Percentiles rank a stretch among this genome's conserved stretches.
These are phyloP conservation scores for Oncopodura yosiiana DNA, from an alignment of 1,140 invertebrate genomes.

Conservation along the genomic window DNA sequence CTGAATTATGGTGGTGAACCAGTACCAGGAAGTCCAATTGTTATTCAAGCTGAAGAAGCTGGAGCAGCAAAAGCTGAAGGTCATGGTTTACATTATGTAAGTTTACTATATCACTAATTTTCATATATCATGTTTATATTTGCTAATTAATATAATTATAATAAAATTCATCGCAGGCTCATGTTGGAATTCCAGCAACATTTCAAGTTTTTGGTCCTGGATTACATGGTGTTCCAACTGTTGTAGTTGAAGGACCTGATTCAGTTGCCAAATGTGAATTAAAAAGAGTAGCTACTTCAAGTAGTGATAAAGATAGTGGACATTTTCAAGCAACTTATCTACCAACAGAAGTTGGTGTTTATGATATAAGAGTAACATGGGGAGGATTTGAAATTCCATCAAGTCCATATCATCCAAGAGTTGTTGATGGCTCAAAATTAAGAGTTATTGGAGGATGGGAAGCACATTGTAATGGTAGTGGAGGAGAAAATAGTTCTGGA, in stretches of 20 bases:
- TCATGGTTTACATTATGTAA: conserved; percentile 38
- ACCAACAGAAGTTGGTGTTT: conserved; percentile 60
- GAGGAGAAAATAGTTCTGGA: conserved; percentile 50
- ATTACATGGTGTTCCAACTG: conserved; percentile 48
- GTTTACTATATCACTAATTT: too few relatives aligned
- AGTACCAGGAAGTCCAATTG: conserved; percentile 40
- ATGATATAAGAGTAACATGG: conserved; percentile 60
- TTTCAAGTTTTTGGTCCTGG: conserved; percentile 45
- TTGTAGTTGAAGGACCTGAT: conserved; percentile 55
- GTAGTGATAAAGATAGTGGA: conserved; percentile 46
- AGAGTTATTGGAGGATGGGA: conserved; percentile 72
- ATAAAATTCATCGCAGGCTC: too few relatives aligned
- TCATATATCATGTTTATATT: too few relatives aligned
- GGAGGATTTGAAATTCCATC: conserved; percentile 56
- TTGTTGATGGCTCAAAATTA: conserved; percentile 57
- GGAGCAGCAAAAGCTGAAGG: conserved; percentile 50
- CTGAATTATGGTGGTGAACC: conserved; percentile 73
- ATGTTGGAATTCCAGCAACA: conserved; percentile 38
- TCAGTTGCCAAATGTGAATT: conserved; percentile 51
- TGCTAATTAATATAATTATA: too few relatives aligned
- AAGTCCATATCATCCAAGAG: conserved; percentile 60
- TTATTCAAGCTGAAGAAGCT: conserved; percentile 48
- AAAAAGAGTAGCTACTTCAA: conserved; percentile 38
- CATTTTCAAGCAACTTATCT: conserved; percentile 55
- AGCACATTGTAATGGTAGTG: conserved; percentile 38